phyloP scores from a whole-genome alignment of 2,113 vertebrate species.

The Balaeniceps rex region DNA sequence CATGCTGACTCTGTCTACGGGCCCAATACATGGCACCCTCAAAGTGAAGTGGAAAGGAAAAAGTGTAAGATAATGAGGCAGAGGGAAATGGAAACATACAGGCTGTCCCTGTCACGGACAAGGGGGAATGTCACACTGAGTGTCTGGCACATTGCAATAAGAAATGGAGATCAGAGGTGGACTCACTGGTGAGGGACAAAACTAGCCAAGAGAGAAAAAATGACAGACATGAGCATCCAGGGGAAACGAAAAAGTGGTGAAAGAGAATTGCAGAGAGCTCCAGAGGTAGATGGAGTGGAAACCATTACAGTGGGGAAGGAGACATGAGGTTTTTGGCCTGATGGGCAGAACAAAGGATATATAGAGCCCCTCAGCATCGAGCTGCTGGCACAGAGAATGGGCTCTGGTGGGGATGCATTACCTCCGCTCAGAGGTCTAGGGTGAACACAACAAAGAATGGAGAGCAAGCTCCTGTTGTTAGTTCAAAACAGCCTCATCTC shows the following conservation, averaged over 20 bases:
- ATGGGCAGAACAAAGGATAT: neutral
- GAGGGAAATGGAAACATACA: neutral
- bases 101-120: neutral
- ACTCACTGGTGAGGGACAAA: neutral
- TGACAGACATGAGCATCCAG: neutral
- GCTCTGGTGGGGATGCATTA: neutral
- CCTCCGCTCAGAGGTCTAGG: neutral
- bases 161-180: accelerated
- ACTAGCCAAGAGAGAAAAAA: neutral
- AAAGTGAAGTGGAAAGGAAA: neutral
- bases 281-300: neutral
- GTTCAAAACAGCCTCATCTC: neutral
- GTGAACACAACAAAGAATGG: accelerated
- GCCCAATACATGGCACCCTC: neutral
- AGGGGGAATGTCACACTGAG: neutral
- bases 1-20: accelerated
- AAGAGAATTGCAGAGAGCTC: neutral
- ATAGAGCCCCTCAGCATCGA: accelerated
- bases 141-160: neutral
- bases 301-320: neutral
- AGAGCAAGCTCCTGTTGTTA: neutral
- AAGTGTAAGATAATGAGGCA: neutral
- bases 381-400: neutral
- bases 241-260: neutral
- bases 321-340: neutral